phyloP scores from a whole-genome alignment of 2,797 vertebrate species.

The Microctenopoma lineatum region DNA sequence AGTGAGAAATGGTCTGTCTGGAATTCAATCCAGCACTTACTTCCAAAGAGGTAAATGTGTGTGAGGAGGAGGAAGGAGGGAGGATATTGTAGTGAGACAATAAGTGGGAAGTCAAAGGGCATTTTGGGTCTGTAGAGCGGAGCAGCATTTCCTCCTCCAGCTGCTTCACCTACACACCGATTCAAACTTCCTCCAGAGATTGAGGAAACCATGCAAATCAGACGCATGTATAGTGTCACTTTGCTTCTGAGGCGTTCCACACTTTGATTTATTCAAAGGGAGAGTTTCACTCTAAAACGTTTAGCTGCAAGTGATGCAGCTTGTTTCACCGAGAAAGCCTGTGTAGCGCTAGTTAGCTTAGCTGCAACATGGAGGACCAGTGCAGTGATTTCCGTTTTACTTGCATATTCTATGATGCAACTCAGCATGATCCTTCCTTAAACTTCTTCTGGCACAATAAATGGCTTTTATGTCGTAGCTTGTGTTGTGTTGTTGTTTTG shows the following conservation, averaged over 20 bases:
- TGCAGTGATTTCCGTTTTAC: neutral
- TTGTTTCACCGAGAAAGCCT: neutral
- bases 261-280: neutral
- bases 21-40: constrained; percentile 75
- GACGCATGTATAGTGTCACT: neutral
- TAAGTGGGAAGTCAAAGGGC: constrained; percentile 50
- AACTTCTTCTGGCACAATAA: neutral
- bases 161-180: constrained; percentile 10
- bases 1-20: constrained; percentile 72
- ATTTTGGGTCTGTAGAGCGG: constrained; percentile 9
- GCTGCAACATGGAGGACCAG: neutral
- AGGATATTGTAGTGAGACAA: constrained; percentile 29
- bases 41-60: constrained; percentile 39
- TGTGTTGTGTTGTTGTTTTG: neutral
- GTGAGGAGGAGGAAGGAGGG: constrained; percentile 14
- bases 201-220: constrained; percentile 18
- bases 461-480: neutral
- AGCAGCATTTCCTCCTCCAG: constrained; percentile 10
- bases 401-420: neutral
- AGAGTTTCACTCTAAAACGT: neutral
- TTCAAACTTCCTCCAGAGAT: neutral
- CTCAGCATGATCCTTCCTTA: neutral
- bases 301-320: neutral
- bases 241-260: neutral
- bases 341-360: neutral